Base-by-base conservation (phyloP, 2,113 vertebrate genomes). In the Corythornis cristatus region DNA sequence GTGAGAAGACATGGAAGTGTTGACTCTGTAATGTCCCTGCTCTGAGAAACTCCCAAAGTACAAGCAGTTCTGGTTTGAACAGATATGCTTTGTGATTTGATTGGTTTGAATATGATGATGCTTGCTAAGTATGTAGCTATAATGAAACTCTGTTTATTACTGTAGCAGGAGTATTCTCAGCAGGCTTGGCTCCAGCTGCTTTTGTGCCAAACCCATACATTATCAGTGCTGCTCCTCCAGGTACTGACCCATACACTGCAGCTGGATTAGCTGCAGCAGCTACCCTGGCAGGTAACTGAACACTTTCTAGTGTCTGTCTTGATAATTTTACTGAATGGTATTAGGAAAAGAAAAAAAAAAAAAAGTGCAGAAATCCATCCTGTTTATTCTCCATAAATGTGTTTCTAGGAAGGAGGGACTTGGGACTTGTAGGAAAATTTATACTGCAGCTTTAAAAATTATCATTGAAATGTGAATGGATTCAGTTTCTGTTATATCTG, bases 201-300 rank as follows among this genome's bases (percentile, higher is more conserved):
- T 99, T 99, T 97, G 98, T 99, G 98, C 99, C 99, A 98, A 99
- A 99, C 97, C 99, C 99, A 15, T 99, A 99, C 94, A 99, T 99
- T 97, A 99, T 99, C 95, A 99, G 99, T 85, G 98, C 99, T 93
- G 99, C 96, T 91, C 99, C 99, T 93, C 99, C 99, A 91, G 99
- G 99, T 97, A 96, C 99, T 4, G 99, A 99, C 95, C 99, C 99
- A 1, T 99, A 99, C 94, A 99, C 99, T 51, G 99, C 99, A 67
- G 99, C 99, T 65, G 98, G 99, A 71, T 97, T 99, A 88, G 99
- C 99, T 92, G 99, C 99, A 93, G 99, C 99, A 90, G 99, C 99
- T 64, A 98, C 99, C 9, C 98, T 99, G 86, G 98, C 98, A 98
- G 99, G 99, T 99, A 97, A 97, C 62, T 87, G 54, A 86, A 15